Evolutionary conservation across 1,140 invertebrate genomes (phyloP).

Genomic region (Nomia melanderi): DNA sequence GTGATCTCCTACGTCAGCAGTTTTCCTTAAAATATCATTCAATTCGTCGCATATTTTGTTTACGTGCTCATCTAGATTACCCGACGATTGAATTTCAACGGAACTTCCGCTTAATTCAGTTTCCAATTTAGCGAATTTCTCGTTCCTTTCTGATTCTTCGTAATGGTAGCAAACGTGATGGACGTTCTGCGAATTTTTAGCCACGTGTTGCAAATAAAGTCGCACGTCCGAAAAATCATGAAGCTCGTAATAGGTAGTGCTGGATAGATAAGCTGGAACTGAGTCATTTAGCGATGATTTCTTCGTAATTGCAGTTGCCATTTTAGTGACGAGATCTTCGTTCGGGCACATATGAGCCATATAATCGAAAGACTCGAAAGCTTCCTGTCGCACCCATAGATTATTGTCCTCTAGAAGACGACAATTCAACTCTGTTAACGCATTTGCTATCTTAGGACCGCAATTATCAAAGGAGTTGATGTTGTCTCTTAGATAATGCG

Average conservation of each 20-base stretch:
- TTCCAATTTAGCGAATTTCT: constrained; percentile 67
- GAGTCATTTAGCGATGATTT: constrained; percentile 54
- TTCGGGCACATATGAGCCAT: constrained; percentile 65
- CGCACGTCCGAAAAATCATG: constrained; percentile 48
- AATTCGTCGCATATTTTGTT: constrained; percentile 51
- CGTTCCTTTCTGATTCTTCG: constrained; percentile 58
- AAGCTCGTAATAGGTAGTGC: constrained; percentile 47
- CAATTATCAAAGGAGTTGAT: constrained; percentile 24
- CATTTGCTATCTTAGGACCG: constrained; percentile 16
- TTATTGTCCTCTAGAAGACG: constrained; percentile 65
- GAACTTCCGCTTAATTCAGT: neutral
- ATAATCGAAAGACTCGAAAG: constrained; percentile 70
- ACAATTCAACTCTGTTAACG: constrained; percentile 64
- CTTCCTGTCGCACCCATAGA: constrained; percentile 69
- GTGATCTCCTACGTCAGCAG: constrained; percentile 3
- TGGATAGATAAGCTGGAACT: constrained; percentile 67
- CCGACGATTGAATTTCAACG: neutral
- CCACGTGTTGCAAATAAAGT: constrained; percentile 54
- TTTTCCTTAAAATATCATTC: constrained; percentile 24
- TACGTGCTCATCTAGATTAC: constrained; percentile 30
- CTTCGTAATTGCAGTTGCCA: constrained; percentile 57
- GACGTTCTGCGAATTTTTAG: neutral
- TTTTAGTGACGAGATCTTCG: constrained; percentile 61
- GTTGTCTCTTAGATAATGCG: constrained; percentile 62
- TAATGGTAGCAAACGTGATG: constrained; percentile 24